Conservation (phyloP, 2,888 invertebrate genomes). For the Ptycholaimellus sp. region DNA sequence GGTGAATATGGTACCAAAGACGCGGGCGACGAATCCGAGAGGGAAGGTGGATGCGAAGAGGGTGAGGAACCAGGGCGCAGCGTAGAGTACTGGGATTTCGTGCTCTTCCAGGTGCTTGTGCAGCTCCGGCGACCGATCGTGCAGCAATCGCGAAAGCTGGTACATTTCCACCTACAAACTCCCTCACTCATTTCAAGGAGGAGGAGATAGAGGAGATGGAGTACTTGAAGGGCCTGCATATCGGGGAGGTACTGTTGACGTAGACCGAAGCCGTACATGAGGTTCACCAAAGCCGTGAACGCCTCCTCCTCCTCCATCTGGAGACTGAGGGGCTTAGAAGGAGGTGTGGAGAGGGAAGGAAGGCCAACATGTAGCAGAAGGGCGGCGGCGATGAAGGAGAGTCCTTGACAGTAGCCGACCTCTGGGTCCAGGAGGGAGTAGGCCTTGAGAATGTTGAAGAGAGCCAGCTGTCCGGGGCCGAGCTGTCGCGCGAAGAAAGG, state of each 20-base stretch:
- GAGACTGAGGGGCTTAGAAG: conserved; percentile 11
- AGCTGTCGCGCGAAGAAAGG: conserved; percentile 70
- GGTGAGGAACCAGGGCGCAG: conserved; percentile 86
- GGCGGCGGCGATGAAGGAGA: conserved; percentile 81
- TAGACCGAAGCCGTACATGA: conserved; percentile 69
- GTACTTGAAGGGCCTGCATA: conserved; percentile 67
- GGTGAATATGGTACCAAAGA: too few species aligned
- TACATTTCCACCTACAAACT: conserved; percentile 45
- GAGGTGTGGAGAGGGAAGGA: not conserved
- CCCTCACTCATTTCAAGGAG: too few species aligned
- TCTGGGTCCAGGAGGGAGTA: conserved; percentile 78
- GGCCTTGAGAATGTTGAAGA: conserved; percentile 81
- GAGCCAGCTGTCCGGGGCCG: conserved; percentile 68
- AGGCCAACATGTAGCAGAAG: conserved; percentile 61
- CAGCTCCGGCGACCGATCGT: conserved; percentile 48
- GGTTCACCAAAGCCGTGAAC: conserved; percentile 56
- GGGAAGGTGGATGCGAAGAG: conserved; percentile 88
- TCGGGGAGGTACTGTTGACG: conserved; percentile 72
- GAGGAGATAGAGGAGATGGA: conserved; percentile 6
- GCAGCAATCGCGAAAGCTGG: conserved; percentile 66
- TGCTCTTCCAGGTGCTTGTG: conserved; percentile 53
- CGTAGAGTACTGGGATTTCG: conserved; percentile 79
- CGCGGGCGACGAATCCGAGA: conserved; percentile 70
- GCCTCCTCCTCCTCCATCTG: conserved; percentile 79
- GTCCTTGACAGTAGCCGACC: conserved; percentile 83